These are phyloP conservation scores for Sepiola atlantica DNA, from an alignment of 2,888 invertebrate species.

Conservation along the genomic window DNA sequence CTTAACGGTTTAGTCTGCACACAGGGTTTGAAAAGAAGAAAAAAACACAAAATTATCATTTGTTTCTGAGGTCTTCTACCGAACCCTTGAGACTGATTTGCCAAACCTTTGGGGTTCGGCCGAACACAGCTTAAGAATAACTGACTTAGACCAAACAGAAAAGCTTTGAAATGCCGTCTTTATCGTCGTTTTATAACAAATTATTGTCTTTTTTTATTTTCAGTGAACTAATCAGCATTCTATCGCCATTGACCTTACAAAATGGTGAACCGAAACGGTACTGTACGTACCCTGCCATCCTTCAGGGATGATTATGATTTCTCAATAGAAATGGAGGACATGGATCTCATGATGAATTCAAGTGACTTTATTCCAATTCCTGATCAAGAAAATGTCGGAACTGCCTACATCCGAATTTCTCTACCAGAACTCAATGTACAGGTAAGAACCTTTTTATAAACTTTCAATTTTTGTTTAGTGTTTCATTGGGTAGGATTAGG, in stretches of 20 bases:
- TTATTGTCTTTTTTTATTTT: neutral
- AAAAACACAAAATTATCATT: no score
- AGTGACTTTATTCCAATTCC: slow-evolving; percentile 24
- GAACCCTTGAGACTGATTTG: no score
- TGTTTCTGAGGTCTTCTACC: no score
- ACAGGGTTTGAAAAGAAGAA: no score
- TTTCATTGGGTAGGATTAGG: no score
- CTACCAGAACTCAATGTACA: slow-evolving; percentile 72
- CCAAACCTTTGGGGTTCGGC: no score
- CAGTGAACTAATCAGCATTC: neutral
- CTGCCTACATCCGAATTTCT: slow-evolving; percentile 71
- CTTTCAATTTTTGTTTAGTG: neutral
- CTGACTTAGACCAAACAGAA: neutral
- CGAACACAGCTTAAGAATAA: no score
- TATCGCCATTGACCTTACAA: neutral
- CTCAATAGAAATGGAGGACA: neutral
- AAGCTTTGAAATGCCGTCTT: neutral
- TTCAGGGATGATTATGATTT: slow-evolving; percentile 13
- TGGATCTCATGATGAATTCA: slow-evolving; percentile 42
- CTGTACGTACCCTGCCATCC: neutral
- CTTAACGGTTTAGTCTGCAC: no score
- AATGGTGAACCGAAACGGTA: neutral
- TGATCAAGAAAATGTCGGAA: slow-evolving; percentile 54
- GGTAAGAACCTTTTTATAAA: slow-evolving; percentile 64
- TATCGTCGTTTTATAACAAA: neutral